A percentile compares a stretch with the other conserved stretches of the same genome.
Evolutionary conservation across 2,113 vertebrate genomes (phyloP).

Genomic region (Corythoichthys intestinalis): DNA sequence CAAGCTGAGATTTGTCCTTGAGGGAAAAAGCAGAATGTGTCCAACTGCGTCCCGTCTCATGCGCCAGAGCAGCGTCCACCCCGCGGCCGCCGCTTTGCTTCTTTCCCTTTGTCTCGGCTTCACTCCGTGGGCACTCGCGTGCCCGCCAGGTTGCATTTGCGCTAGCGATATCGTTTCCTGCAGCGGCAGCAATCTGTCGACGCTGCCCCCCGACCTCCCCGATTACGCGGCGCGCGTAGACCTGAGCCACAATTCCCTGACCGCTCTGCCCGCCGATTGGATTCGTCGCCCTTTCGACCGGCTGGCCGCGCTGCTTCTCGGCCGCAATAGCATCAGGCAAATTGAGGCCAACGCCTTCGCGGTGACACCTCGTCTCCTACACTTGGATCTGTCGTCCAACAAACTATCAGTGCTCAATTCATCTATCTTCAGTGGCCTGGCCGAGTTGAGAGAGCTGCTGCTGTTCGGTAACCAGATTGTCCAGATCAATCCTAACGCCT

Average conservation of each 20-base stretch:
- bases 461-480: conserved; percentile 79
- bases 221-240: conserved; percentile 76
- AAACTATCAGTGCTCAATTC: conserved; percentile 65
- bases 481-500: conserved; percentile 67
- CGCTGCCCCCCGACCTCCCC: conserved; percentile 70
- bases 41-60: conserved; percentile 19
- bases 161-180: conserved; percentile 82
- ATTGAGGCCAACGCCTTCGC: conserved; percentile 72
- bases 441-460: conserved; percentile 73
- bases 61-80: conserved; percentile 4
- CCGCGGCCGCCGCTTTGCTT: conserved; percentile 44
- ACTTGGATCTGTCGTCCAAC: conserved; percentile 83
- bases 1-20: conserved; percentile 44
- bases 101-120: conserved; percentile 43
- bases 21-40: conserved; percentile 52
- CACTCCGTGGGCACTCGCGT: conserved; percentile 62
- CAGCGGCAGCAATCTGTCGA: conserved; percentile 76
- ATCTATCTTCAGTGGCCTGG: conserved; percentile 73
- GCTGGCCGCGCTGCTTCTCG: conserved; percentile 73
- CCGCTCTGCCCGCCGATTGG: conserved; percentile 71
- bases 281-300: conserved; percentile 63
- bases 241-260: conserved; percentile 80
- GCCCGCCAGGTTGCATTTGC: conserved; percentile 79
- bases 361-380: conserved; percentile 66
- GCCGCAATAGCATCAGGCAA: conserved; percentile 72